A percentile compares a stretch with the other conserved stretches of the same genome.
Evolutionary conservation across 1,140 invertebrate genomes (phyloP).

Genomic region (Physella acuta): DNA sequence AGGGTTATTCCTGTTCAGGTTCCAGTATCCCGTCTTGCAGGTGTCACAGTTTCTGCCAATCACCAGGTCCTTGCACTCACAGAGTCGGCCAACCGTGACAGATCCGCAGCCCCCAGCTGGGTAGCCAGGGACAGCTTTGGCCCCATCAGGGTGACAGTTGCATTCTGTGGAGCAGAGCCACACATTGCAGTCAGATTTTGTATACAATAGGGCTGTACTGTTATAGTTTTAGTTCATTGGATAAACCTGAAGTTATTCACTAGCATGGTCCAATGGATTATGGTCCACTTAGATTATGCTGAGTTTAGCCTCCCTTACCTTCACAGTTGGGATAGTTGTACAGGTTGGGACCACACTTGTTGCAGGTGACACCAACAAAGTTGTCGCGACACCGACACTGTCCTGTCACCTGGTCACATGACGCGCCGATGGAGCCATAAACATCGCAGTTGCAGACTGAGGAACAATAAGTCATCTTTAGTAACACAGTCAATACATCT

Average conservation of each 20-base stretch:
- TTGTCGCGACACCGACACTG: constrained; percentile 90
- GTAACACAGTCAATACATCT: no score
- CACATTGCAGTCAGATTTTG: background rate
- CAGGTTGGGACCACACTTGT: constrained; percentile 90
- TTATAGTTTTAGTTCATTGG: background rate
- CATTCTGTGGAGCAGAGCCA: no score
- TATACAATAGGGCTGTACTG: constrained; percentile 1
- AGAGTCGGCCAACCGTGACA: constrained; percentile 75
- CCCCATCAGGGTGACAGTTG: constrained; percentile 95
- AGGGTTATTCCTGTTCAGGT: constrained; percentile 83
- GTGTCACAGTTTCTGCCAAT: constrained; percentile 87
- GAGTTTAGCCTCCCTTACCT: constrained; percentile 64
- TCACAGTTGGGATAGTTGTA: constrained; percentile 98
- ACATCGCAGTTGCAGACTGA: constrained; percentile 87
- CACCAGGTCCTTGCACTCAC: constrained; percentile 92
- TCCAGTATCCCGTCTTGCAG: constrained; percentile 93
- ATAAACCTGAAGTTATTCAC: background rate
- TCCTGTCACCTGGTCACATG: constrained; percentile 84
- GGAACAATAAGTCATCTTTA: no score
- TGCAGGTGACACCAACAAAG: constrained; percentile 88
- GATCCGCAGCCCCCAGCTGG: constrained; percentile 57
- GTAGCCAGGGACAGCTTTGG: constrained; percentile 81
- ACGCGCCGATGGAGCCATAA: constrained; percentile 83
- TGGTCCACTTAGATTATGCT: background rate
- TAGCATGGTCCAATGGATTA: background rate